Percentiles rank a stretch among this genome's conserved stretches.
Evolutionary conservation across 2,888 invertebrate genomes (phyloP).

Genomic region (Patella caerulea): DNA sequence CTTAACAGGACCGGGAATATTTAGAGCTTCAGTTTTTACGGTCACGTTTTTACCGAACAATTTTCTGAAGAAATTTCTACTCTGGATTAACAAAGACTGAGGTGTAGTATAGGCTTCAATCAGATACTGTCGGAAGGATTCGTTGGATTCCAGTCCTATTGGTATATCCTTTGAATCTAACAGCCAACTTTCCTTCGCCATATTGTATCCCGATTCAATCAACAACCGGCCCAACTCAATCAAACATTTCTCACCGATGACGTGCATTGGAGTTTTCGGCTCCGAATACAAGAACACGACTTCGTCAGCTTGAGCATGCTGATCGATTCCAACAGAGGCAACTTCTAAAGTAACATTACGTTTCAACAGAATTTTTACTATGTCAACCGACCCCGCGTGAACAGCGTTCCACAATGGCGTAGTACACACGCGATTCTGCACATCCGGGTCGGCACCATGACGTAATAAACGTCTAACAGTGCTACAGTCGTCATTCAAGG

Average conservation of each 20-base stretch:
- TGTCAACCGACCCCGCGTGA: conserved; percentile 42
- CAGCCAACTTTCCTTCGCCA: conserved; percentile 51
- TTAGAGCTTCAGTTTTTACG: conserved; percentile 37
- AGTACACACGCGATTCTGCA: conserved; percentile 44
- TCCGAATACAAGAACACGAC: conserved; percentile 45
- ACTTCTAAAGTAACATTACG: conserved; percentile 54
- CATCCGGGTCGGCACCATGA: conserved; percentile 58
- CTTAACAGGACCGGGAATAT: conserved; percentile 43
- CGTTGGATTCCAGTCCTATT: conserved; percentile 23
- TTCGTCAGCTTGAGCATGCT: conserved; percentile 50
- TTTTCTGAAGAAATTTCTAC: conserved; percentile 48
- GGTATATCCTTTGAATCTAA: conserved; percentile 36
- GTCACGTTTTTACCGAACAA: conserved; percentile 39
- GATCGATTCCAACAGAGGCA: conserved; percentile 52
- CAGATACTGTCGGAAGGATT: conserved; percentile 38
- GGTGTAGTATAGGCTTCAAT: conserved; percentile 43
- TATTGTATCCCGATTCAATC: conserved; percentile 52
- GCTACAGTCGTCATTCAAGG: conserved; percentile 57
- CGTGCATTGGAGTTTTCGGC: conserved; percentile 55
- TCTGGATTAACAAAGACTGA: conserved; percentile 46
- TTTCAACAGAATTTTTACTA: conserved; percentile 50
- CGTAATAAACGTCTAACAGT: conserved; percentile 48
- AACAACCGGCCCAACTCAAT: conserved; percentile 46
- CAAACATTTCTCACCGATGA: conserved; percentile 42
- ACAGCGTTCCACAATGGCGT: conserved; percentile 66